Conservation (phyloP, 2,888 invertebrate species). For the Euzophera pinguis region DNA sequence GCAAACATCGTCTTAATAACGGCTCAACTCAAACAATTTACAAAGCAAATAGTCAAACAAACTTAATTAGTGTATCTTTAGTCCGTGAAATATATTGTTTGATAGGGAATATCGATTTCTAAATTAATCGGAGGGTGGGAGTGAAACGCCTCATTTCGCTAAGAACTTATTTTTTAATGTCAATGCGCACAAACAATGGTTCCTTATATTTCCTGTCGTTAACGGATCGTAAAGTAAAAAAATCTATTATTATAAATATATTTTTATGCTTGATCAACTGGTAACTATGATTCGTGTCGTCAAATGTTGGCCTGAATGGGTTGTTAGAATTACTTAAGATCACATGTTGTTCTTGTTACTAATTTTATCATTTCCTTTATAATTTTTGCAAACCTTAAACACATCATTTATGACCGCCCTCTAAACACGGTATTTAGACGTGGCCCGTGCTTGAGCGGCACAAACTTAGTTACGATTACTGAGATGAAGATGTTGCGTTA, state of each 20-base stretch:
- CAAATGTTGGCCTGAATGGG: too few species aligned
- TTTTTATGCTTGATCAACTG: not conserved
- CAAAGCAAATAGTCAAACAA: slow-evolving; percentile 70
- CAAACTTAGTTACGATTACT: too few species aligned
- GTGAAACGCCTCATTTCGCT: slow-evolving; percentile 48
- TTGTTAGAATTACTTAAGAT: too few species aligned
- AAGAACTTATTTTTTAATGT: slow-evolving; percentile 16
- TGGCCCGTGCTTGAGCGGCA: too few species aligned
- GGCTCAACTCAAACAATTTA: slow-evolving; percentile 66
- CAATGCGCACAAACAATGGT: not conserved
- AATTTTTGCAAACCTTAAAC: too few species aligned
- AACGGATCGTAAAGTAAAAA: too few species aligned
- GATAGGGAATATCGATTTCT: slow-evolving; percentile 49
- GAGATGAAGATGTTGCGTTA: too few species aligned
- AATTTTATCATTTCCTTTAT: too few species aligned
- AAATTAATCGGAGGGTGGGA: slow-evolving; percentile 70
- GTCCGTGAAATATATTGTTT: slow-evolving; percentile 61
- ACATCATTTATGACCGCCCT: too few species aligned
- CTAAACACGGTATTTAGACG: too few species aligned
- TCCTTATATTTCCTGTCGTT: not conserved
- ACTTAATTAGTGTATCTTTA: slow-evolving; percentile 65
- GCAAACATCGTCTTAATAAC: slow-evolving; percentile 62
- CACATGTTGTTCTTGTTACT: too few species aligned
- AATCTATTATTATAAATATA: not conserved
- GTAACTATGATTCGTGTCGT: too few species aligned